A percentile compares a stretch with the other conserved stretches of the same genome.
phyloP scores from a whole-genome alignment of 2,888 invertebrate genomes.

The Meteorus cinctellus region DNA sequence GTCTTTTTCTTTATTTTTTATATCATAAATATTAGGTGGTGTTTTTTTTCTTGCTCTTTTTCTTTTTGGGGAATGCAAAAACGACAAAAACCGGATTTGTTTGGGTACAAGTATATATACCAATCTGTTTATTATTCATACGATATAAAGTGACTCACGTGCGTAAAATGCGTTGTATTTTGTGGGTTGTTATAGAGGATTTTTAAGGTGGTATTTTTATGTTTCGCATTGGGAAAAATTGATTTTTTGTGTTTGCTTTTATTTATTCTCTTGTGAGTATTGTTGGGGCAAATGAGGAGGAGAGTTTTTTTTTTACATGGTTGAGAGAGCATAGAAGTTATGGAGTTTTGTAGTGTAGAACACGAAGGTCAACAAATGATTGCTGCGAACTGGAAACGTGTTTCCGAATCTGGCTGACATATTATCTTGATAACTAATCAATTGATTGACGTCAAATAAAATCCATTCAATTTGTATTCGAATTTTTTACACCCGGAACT shows the following conservation, averaged over 20 bases:
- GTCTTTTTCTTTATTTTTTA: neutral
- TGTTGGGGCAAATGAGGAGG: no score
- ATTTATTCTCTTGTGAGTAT: no score
- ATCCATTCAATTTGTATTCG: neutral
- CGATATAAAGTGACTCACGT: conserved; percentile 35
- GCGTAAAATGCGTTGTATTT: conserved; percentile 8
- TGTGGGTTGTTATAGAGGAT: neutral
- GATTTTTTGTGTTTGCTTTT: no score
- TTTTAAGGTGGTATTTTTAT: neutral
- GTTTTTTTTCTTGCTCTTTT: neutral
- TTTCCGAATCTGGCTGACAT: no score
- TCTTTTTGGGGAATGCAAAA: neutral
- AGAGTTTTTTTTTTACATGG: neutral
- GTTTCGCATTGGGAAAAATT: neutral
- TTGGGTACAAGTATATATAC: neutral
- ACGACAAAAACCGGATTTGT: conserved; percentile 29
- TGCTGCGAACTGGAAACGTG: no score
- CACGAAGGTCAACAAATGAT: no score
- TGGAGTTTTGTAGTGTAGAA: no score
- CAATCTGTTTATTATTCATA: conserved; percentile 38
- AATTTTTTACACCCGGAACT: no score
- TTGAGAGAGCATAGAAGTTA: neutral
- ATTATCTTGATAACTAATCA: no score
- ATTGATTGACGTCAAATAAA: no score
- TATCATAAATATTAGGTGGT: neutral